A percentile compares a stretch with the other conserved stretches of the same genome.
Conservation (phyloP, 2,113 vertebrate genomes). For the Poeciliopsis retropinna region DNA sequence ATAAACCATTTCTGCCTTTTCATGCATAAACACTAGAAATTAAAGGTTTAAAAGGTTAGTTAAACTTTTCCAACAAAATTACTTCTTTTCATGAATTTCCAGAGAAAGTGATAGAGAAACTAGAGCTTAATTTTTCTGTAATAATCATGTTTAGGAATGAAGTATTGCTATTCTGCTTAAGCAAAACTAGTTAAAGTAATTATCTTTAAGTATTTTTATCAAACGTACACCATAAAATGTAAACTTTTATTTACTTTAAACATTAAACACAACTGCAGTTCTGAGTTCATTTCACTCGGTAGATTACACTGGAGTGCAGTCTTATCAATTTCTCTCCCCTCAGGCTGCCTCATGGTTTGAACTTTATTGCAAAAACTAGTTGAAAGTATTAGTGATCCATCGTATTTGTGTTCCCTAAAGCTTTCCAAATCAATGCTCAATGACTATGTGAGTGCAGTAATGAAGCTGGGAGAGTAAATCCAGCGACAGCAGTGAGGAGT, state of each 20-base stretch:
- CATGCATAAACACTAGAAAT: too few species aligned
- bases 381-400: slow-evolving; percentile 16
- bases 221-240: neutral
- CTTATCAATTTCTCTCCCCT: neutral
- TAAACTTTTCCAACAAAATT: too few species aligned
- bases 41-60: too few species aligned
- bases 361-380: slow-evolving; percentile 17
- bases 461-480: slow-evolving; percentile 1
- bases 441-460: slow-evolving; percentile 52
- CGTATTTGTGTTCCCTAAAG: slow-evolving; percentile 32
- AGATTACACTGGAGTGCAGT: neutral
- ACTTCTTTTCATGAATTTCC: too few species aligned
- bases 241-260: neutral
- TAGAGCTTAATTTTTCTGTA: neutral
- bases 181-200: neutral
- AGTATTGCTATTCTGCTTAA: neutral
- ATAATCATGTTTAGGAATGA: neutral
- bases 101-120: too few species aligned
- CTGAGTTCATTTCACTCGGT: neutral
- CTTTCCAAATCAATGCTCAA: slow-evolving; percentile 40
- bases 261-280: neutral
- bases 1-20: too few species aligned
- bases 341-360: slow-evolving; percentile 17
- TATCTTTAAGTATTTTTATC: neutral
- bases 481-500: slow-evolving; percentile 6